A percentile compares a stretch with the other conserved stretches of the same genome.
phyloP scores from a whole-genome alignment of 1,140 invertebrate genomes.

The Dendrolimus punctatus region DNA sequence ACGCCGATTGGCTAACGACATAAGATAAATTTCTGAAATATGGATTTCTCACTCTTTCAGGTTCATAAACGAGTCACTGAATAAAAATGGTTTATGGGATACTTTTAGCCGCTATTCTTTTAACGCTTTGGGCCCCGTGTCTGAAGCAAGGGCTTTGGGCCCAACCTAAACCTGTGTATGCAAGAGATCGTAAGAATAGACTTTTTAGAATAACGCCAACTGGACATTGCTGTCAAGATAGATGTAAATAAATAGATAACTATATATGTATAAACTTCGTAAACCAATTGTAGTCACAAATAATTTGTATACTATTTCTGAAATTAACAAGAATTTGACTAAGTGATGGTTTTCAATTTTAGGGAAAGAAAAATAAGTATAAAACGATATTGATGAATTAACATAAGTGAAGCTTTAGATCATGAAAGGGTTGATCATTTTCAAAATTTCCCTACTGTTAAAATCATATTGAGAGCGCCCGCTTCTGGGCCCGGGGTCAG shows the following conservation, averaged over 20 bases:
- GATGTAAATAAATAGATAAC: constrained; percentile 6
- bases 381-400: not conserved
- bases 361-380: not conserved
- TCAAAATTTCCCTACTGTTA: too few relatives aligned
- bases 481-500: too few relatives aligned
- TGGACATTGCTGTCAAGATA: constrained; percentile 32
- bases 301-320: too few relatives aligned
- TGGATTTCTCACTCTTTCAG: too few relatives aligned
- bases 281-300: too few relatives aligned
- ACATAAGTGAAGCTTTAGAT: too few relatives aligned
- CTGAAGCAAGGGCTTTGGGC: constrained; percentile 34
- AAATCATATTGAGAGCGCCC: too few relatives aligned
- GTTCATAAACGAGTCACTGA: not conserved
- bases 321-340: not conserved
- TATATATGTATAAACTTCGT: too few relatives aligned
- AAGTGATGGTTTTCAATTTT: not conserved
- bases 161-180: constrained; percentile 36
- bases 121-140: constrained; percentile 45
- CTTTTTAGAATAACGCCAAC: constrained; percentile 41
- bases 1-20: too few relatives aligned
- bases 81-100: constrained; percentile 33
- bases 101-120: constrained; percentile 25
- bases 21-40: too few relatives aligned
- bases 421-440: too few relatives aligned
- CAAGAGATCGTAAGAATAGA: constrained; percentile 48